Evolutionary conservation across 2,113 vertebrate genomes (phyloP), one percentile per base, ranked within the genome.

Genomic region (Brachypteracias leptosomus): DNA sequence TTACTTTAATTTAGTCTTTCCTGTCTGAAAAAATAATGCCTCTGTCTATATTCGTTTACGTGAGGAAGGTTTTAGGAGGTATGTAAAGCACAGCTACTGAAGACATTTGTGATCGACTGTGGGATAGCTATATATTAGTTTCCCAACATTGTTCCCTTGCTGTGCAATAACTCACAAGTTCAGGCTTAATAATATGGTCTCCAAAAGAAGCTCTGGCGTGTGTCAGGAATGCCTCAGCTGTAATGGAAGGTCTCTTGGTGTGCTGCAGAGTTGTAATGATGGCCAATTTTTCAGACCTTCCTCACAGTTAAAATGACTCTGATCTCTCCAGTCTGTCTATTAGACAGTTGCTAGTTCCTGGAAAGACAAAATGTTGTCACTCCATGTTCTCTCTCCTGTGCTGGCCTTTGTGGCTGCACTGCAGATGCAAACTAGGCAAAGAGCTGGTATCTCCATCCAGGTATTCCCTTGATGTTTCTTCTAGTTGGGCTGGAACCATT

Each of bases 331-430:
- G 7, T 29, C 25, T 36, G 2, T 40, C 29, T 40, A 3, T 36
- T 57, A 54, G 31, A 31, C 3, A 40, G 25, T 16, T 57, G 10
- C 13, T 33, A 25, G 28, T 17, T 92, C 66, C 66, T 70, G 10
- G 28, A 73, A 73, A 94, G 74, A 55, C 2, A 52, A 78, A 73
- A 80, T 24, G 1, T 21, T 58, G 29, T 85, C 10, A n/a, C 5
- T 36, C 6, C 0, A 0, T 35, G n/a, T n/a, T n/a, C 26, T 57
- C 3, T 55, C 18, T 81, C 59, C 40, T 6, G 1, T 46, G 44
- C 13, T 61, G 54, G 9, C 6, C 35, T 63, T 74, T 47, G 47
- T 72, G 35, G 9, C 21, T n/a, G 18, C 35, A 18, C 18, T 61
- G 44, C 26, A 87, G 29, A 29, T n/a, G 25, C 13, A 76, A 88